phyloP scores from a whole-genome alignment of 2,113 vertebrate species.

The Myotis brandtii region DNA sequence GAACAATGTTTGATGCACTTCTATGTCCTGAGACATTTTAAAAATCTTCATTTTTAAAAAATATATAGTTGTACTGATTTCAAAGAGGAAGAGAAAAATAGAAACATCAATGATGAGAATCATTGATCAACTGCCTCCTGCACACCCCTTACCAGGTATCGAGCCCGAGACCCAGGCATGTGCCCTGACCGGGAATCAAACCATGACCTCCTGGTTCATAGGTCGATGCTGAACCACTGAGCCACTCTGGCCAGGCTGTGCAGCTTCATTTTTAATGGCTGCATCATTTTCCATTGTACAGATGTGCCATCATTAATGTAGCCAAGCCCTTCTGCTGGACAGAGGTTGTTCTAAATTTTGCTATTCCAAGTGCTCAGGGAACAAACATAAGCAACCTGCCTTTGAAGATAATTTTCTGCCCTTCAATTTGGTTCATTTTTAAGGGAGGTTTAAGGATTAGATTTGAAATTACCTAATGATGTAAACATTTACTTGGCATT shows the following conservation, averaged over 20 bases:
- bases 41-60: not conserved
- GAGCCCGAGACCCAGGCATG: too few species aligned
- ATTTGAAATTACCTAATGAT: not conserved
- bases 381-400: not conserved
- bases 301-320: accelerated
- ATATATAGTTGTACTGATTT: too few species aligned
- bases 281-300: accelerated
- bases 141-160: too few species aligned
- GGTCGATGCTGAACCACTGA: too few species aligned
- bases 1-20: too few species aligned
- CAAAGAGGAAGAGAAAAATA: too few species aligned
- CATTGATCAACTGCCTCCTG: too few species aligned
- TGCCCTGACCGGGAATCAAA: too few species aligned
- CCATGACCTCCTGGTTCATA: too few species aligned
- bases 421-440: not conserved
- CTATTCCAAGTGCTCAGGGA: accelerated
- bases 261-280: not conserved
- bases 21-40: not conserved
- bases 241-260: too few species aligned
- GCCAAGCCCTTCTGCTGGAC: not conserved
- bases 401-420: not conserved
- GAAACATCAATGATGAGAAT: too few species aligned
- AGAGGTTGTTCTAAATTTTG: not conserved
- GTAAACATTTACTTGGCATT: not conserved
- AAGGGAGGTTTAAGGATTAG: not conserved